Percentiles rank a stretch among this genome's conserved stretches.
Evolutionary conservation across 1,140 invertebrate species (phyloP).

Genomic region (Yoshiicerus persimilis): DNA sequence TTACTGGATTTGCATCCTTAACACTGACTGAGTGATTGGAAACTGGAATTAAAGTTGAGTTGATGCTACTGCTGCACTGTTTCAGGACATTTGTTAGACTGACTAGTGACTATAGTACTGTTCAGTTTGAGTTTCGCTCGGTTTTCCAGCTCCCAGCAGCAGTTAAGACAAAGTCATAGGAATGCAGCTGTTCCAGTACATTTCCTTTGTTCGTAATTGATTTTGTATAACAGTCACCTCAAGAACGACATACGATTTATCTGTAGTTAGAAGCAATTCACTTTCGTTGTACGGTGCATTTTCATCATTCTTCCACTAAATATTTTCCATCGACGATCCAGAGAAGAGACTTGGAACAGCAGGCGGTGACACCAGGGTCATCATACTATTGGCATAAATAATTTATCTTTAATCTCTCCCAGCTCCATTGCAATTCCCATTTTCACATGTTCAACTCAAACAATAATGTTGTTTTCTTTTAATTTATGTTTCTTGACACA

Average conservation of each 20-base stretch:
- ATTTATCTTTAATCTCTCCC: neutral
- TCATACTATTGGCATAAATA: neutral
- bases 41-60: neutral
- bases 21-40: neutral
- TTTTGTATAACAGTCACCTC: neutral
- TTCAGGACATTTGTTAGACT: neutral
- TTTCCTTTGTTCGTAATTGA: neutral
- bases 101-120: neutral
- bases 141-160: neutral
- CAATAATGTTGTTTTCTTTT: neutral
- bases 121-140: neutral
- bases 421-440: neutral
- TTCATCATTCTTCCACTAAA: neutral
- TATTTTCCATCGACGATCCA: neutral
- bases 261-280: neutral
- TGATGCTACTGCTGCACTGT: neutral
- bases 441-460: no score
- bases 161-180: no score
- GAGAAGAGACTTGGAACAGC: neutral
- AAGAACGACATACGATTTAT: neutral
- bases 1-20: neutral
- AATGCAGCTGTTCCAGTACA: neutral
- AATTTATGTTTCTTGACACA: slow-evolving; percentile 6
- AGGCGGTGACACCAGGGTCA: neutral
- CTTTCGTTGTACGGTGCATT: neutral